Evolutionary conservation across 2,888 invertebrate species (phyloP).

Genomic region (Hofmannophila pseudospretella): DNA sequence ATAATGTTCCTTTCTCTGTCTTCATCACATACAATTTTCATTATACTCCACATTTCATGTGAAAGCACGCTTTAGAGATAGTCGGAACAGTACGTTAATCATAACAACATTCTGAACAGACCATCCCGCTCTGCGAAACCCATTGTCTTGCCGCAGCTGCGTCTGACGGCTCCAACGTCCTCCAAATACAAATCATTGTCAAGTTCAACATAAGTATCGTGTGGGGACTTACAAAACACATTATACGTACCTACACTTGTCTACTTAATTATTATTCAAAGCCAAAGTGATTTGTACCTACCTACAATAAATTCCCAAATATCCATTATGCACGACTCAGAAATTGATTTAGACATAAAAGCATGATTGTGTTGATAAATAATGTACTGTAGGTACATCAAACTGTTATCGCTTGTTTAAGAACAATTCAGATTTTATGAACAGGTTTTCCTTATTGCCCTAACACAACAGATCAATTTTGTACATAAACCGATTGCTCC

Average conservation of each 20-base stretch:
- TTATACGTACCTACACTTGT: neutral
- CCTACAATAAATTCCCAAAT: neutral
- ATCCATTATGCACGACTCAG: neutral
- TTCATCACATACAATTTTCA: neutral
- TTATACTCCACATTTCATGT: slow-evolving; percentile 12
- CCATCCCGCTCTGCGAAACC: slow-evolving; percentile 17
- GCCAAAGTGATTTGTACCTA: too few species aligned
- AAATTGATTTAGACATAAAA: neutral
- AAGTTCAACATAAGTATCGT: slow-evolving; percentile 53
- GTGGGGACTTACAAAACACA: slow-evolving; percentile 27
- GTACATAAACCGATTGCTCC: slow-evolving; percentile 11
- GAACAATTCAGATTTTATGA: too few species aligned
- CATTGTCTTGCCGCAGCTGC: slow-evolving; percentile 57
- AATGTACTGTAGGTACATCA: neutral
- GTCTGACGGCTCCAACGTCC: slow-evolving; percentile 38
- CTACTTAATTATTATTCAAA: neutral
- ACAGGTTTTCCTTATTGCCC: too few species aligned
- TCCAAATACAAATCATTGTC: slow-evolving; percentile 57
- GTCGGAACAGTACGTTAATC: slow-evolving; percentile 31
- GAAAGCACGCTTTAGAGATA: slow-evolving; percentile 13
- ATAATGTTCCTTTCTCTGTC: too few species aligned
- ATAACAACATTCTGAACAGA: slow-evolving; percentile 39
- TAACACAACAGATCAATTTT: too few species aligned
- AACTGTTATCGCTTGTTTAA: slow-evolving; percentile 1
- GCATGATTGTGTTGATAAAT: neutral